A percentile compares a stretch with the other conserved stretches of the same genome.
phyloP scores from a whole-genome alignment of 1,140 invertebrate genomes.

The Planococcus citri region DNA sequence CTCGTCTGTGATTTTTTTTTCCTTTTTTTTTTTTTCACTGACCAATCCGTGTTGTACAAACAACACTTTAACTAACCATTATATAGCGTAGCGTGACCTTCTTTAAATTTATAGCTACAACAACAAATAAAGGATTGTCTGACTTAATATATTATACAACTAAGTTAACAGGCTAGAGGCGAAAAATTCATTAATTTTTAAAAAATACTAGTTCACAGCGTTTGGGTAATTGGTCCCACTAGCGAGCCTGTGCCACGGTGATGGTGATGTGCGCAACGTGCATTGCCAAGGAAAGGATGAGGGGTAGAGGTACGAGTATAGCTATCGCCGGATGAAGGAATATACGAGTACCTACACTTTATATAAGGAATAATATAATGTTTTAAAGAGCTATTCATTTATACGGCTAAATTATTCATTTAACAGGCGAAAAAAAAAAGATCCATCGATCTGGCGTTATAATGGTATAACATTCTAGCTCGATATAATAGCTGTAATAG shows the following conservation, averaged over 20 bases:
- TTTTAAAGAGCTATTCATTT: not conserved
- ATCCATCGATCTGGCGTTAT: not conserved
- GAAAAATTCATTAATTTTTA: constrained; percentile 19
- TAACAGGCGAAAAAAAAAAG: not conserved
- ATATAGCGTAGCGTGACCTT: constrained; percentile 13
- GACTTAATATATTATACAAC: constrained; percentile 20
- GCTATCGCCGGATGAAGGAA: too few relatives aligned
- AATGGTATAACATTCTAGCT: not conserved
- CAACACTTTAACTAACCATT: constrained; percentile 20
- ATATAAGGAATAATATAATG: too few relatives aligned
- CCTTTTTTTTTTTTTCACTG: constrained; percentile 12
- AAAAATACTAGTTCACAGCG: constrained; percentile 14
- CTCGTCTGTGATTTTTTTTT: not conserved
- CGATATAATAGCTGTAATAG: constrained; percentile 15
- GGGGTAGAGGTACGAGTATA: too few relatives aligned
- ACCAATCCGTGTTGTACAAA: constrained; percentile 15
- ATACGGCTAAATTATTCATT: not conserved
- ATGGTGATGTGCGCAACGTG: not conserved
- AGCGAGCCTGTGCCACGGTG: too few relatives aligned
- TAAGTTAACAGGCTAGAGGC: constrained; percentile 15
- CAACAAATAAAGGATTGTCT: constrained; percentile 19
- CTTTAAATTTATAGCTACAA: constrained; percentile 20
- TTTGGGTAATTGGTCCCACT: constrained; percentile 15
- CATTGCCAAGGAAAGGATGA: too few relatives aligned
- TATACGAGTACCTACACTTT: too few relatives aligned